Evolutionary conservation across 2,888 invertebrate genomes (phyloP).

Genomic region (Cantharis rustica): DNA sequence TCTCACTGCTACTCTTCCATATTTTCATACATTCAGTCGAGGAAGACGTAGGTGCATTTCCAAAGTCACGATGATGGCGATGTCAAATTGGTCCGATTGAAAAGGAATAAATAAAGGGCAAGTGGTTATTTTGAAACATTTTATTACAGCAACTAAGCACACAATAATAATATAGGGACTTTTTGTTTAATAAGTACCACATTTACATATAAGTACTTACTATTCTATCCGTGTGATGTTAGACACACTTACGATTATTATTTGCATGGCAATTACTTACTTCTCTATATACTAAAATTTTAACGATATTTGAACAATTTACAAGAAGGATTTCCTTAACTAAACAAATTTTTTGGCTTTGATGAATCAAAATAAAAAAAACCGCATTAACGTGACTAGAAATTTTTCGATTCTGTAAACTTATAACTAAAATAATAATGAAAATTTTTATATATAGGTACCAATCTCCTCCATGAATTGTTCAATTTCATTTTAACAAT

Average conservation of each 20-base stretch:
- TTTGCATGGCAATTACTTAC: conserved; percentile 55
- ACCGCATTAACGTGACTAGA: not conserved
- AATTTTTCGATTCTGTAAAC: not conserved
- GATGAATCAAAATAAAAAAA: not conserved
- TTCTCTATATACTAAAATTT: conserved; percentile 47
- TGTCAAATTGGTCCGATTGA: not conserved
- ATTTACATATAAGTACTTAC: conserved; percentile 32
- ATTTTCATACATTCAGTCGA: no score
- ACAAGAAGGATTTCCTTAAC: conserved; percentile 5
- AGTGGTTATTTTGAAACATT: conserved; percentile 17
- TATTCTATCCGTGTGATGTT: conserved; percentile 43
- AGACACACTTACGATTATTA: conserved; percentile 45
- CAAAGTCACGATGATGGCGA: no score
- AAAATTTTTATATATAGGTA: not conserved
- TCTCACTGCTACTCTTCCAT: no score
- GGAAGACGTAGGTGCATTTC: no score
- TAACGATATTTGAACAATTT: conserved; percentile 30
- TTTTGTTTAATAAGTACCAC: conserved; percentile 40
- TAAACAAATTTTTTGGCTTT: not conserved
- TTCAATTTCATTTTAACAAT: conserved; percentile 1
- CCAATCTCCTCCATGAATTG: not conserved
- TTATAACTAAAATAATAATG: not conserved
- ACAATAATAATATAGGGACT: conserved; percentile 33
- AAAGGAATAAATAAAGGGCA: not conserved
- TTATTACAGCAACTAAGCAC: conserved; percentile 41